These are phyloP conservation scores for Sus cebifrons DNA, from an alignment of 2,797 vertebrate genomes.

Conservation along the genomic window DNA sequence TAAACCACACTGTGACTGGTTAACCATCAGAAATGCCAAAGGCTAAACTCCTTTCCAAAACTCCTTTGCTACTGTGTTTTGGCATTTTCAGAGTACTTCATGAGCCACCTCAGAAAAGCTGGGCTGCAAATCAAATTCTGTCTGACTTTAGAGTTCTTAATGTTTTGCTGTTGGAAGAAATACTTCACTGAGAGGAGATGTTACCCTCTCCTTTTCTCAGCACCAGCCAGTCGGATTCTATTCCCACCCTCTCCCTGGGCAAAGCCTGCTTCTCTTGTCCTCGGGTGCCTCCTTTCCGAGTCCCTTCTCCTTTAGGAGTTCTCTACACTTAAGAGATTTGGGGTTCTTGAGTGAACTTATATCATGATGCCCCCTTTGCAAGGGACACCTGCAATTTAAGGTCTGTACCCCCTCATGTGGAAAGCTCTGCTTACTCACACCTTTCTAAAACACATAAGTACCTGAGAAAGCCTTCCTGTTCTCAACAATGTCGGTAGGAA, in stretches of 20 bases:
- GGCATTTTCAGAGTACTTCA: conserved; percentile 27
- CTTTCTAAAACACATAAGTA: not conserved
- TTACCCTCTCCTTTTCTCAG: not conserved
- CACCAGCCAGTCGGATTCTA: accelerated
- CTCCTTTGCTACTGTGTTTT: not conserved
- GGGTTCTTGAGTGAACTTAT: not conserved
- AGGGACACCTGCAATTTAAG: not conserved
- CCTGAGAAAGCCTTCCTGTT: not conserved
- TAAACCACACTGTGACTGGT: conserved; percentile 42
- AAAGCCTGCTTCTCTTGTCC: not conserved
- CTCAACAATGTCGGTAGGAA: not conserved
- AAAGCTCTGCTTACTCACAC: not conserved
- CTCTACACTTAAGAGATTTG: not conserved
- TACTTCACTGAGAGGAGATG: not conserved
- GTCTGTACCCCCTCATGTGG: not conserved
- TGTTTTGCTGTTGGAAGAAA: not conserved
- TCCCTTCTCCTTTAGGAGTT: not conserved
- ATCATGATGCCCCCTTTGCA: not conserved
- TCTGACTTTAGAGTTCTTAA: not conserved
- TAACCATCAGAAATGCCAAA: conserved; percentile 37
- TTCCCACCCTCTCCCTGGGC: not conserved
- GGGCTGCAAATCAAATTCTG: conserved; percentile 20
- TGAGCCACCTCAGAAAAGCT: conserved; percentile 20
- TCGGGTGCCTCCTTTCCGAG: not conserved
- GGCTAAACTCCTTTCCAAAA: not conserved